Conservation (phyloP, 2,888 invertebrate species). For the Pediacus dermestoides region DNA sequence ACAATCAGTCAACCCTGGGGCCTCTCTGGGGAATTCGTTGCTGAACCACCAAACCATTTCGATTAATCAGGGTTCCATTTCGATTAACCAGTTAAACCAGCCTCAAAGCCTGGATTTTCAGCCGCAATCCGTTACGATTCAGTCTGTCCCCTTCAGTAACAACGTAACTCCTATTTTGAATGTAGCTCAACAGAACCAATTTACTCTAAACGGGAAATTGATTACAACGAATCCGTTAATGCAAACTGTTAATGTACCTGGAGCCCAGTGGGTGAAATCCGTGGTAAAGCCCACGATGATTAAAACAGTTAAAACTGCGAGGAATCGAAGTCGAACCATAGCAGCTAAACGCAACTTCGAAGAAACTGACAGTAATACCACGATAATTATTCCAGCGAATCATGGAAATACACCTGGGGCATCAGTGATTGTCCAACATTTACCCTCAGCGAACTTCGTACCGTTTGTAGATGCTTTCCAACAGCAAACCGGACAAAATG, state of each 20-base stretch:
- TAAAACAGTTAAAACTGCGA: constrained; percentile 29
- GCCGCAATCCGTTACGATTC: constrained; percentile 40
- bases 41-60: constrained; percentile 17
- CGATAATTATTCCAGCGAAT: constrained; percentile 20
- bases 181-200: constrained; percentile 39
- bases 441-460: constrained; percentile 50
- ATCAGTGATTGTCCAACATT: constrained; percentile 67
- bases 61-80: constrained; percentile 20
- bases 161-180: constrained; percentile 39
- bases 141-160: constrained; percentile 37
- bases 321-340: constrained; percentile 34
- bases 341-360: constrained; percentile 29
- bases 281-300: constrained; percentile 36
- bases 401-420: constrained; percentile 43
- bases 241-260: constrained; percentile 36
- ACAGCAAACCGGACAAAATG: constrained; percentile 66
- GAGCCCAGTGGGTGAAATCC: constrained; percentile 40
- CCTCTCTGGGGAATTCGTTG: constrained; percentile 6
- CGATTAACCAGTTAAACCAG: constrained; percentile 34
- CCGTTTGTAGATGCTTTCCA: constrained; percentile 68
- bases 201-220: constrained; percentile 40
- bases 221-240: constrained; percentile 32
- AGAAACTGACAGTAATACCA: constrained; percentile 18
- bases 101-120: constrained; percentile 36
- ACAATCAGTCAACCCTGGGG: constrained; percentile 17